Percentiles rank a stretch among this genome's conserved stretches.
These are phyloP conservation scores for Drosophila tristis DNA, from an alignment of 1,140 invertebrate species.

Conservation along the genomic window DNA sequence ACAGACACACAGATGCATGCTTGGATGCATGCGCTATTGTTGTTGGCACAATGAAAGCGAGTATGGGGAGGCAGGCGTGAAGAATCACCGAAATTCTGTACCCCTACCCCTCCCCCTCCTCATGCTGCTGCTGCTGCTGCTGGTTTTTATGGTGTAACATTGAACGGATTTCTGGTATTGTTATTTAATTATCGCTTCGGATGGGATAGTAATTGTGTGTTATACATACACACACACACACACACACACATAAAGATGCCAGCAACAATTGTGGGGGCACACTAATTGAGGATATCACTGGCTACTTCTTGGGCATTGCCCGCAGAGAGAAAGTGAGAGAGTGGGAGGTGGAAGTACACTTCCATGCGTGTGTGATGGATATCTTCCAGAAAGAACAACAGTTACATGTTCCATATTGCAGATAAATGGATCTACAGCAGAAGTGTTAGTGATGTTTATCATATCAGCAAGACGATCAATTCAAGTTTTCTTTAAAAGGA, in stretches of 20 bases:
- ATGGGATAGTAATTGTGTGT: slow-evolving; percentile 43
- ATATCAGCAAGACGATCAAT: too few relatives aligned
- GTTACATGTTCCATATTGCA: too few relatives aligned
- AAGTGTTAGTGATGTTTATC: too few relatives aligned
- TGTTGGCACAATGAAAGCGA: background rate
- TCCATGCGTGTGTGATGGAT: too few relatives aligned
- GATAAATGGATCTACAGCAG: too few relatives aligned
- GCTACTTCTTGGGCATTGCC: too few relatives aligned
- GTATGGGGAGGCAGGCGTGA: slow-evolving; percentile 31
- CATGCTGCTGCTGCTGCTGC: background rate
- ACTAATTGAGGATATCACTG: slow-evolving; percentile 18
- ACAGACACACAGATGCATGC: slow-evolving; percentile 11
- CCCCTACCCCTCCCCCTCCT: background rate
- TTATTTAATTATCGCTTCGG: slow-evolving; percentile 58
- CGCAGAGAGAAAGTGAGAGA: too few relatives aligned
- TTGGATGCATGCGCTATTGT: slow-evolving; percentile 6
- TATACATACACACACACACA: too few relatives aligned
- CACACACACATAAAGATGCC: background rate
- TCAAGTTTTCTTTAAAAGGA: background rate
- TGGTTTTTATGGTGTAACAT: slow-evolving; percentile 42
- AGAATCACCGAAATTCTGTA: slow-evolving; percentile 47
- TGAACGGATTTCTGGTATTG: slow-evolving; percentile 50
- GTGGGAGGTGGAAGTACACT: too few relatives aligned
- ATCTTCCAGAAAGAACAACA: too few relatives aligned
- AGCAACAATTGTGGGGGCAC: slow-evolving; percentile 25